phyloP scores from a whole-genome alignment of 2,888 invertebrate genomes.

The Ellobium chinense region DNA sequence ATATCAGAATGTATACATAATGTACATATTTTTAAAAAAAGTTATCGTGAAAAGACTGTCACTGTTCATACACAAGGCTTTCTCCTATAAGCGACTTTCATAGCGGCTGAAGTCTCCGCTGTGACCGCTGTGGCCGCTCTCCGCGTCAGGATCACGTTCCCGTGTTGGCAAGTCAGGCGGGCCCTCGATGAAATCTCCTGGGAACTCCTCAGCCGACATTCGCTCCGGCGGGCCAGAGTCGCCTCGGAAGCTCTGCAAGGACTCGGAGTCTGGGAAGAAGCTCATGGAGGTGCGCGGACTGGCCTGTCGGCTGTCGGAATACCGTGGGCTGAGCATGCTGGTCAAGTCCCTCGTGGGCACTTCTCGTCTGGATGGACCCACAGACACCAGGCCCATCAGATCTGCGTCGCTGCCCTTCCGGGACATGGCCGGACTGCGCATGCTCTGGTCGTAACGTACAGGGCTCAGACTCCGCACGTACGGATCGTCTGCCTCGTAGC shows the following conservation, averaged over 20 bases:
- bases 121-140: slow-evolving; percentile 49
- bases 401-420: slow-evolving; percentile 68
- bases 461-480: slow-evolving; percentile 59
- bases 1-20: too few relatives aligned
- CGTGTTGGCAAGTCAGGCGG: slow-evolving; percentile 49
- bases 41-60: too few relatives aligned
- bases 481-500: slow-evolving; percentile 67
- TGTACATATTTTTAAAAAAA: too few relatives aligned
- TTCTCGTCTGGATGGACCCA: slow-evolving; percentile 61
- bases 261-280: slow-evolving; percentile 71
- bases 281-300: slow-evolving; percentile 63
- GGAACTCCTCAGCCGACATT: slow-evolving; percentile 46
- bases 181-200: slow-evolving; percentile 49
- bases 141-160: slow-evolving; percentile 52
- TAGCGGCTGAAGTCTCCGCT: slow-evolving; percentile 47
- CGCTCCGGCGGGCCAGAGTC: slow-evolving; percentile 46
- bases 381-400: slow-evolving; percentile 63
- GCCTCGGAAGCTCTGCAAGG: slow-evolving; percentile 54
- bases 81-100: too few relatives aligned
- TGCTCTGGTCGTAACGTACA: slow-evolving; percentile 62
- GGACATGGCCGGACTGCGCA: slow-evolving; percentile 66
- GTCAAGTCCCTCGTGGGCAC: slow-evolving; percentile 60
- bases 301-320: slow-evolving; percentile 62
- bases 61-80: too few relatives aligned
- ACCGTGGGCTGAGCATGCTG: slow-evolving; percentile 66